A percentile compares a stretch with the other conserved stretches of the same genome.
phyloP scores from a whole-genome alignment of 2,797 vertebrate genomes.

The Amblyraja radiata region DNA sequence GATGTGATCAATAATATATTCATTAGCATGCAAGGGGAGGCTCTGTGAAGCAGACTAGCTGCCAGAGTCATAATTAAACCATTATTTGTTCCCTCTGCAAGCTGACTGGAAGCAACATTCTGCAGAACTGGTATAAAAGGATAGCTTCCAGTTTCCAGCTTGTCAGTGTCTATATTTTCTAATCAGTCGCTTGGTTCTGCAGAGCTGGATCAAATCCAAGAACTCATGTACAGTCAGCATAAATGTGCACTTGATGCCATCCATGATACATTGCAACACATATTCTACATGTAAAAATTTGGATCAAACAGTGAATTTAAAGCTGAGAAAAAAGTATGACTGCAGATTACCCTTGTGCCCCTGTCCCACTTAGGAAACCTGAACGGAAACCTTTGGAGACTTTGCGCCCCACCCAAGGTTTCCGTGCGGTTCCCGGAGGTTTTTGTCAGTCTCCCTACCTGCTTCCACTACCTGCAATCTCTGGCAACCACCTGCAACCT shows the following conservation, averaged over 20 bases:
- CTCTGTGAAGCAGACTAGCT: background rate
- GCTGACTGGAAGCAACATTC: conserved; percentile 16
- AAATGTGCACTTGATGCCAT: background rate
- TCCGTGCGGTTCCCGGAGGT: too few relatives aligned
- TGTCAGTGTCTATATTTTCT: background rate
- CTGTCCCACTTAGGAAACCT: too few relatives aligned
- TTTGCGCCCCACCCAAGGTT: too few relatives aligned
- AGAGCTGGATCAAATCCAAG: conserved; percentile 17
- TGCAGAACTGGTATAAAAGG: background rate
- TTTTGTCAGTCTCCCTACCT: too few relatives aligned
- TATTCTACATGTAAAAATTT: background rate
- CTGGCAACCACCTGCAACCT: too few relatives aligned
- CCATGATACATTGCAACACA: background rate
- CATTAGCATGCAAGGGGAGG: background rate
- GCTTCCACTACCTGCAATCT: too few relatives aligned
- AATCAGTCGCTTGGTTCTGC: background rate
- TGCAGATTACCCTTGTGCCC: background rate
- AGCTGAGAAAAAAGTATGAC: background rate
- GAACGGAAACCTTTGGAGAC: too few relatives aligned
- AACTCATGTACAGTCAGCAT: background rate
- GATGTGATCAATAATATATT: conserved; percentile 7
- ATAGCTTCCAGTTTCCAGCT: background rate
- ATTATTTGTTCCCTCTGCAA: background rate
- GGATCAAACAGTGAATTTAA: background rate
- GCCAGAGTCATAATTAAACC: conserved; percentile 10